Conservation (phyloP, 2,797 vertebrate genomes). For the Phrynocephalus guinanensis region DNA sequence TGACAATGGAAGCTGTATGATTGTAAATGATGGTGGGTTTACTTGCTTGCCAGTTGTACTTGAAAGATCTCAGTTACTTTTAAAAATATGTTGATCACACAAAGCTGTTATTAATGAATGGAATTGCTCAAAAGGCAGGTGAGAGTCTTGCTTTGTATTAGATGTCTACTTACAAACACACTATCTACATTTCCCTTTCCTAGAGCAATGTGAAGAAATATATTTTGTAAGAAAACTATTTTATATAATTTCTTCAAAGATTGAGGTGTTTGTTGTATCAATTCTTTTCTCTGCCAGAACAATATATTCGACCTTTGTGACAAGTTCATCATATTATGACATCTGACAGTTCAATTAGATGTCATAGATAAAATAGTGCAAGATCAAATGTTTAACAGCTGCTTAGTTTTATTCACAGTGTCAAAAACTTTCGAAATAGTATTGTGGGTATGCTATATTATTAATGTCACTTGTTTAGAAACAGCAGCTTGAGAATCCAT, state of each 20-base stretch:
- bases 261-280: constrained; percentile 58
- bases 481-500: neutral
- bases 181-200: constrained; percentile 54
- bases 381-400: constrained; percentile 69
- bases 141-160: constrained; percentile 76
- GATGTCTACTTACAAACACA: constrained; percentile 73
- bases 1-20: constrained; percentile 65
- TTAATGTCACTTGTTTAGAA: constrained; percentile 52
- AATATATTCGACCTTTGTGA: constrained; percentile 65
- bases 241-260: constrained; percentile 73
- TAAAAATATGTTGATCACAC: constrained; percentile 69
- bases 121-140: constrained; percentile 73
- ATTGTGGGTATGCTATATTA: constrained; percentile 47
- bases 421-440: constrained; percentile 23
- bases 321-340: constrained; percentile 69
- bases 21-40: constrained; percentile 67
- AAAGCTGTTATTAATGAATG: constrained; percentile 66
- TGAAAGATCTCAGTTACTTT: constrained; percentile 61
- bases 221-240: constrained; percentile 72
- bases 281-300: constrained; percentile 62
- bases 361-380: constrained; percentile 69
- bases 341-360: constrained; percentile 69
- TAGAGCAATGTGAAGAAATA: constrained; percentile 72
- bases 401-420: constrained; percentile 54
- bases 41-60: constrained; percentile 49